Evolutionary conservation across 2,888 invertebrate species (phyloP), one percentile per base, ranked within the genome.

Genomic region (Oxytorus armatus): DNA sequence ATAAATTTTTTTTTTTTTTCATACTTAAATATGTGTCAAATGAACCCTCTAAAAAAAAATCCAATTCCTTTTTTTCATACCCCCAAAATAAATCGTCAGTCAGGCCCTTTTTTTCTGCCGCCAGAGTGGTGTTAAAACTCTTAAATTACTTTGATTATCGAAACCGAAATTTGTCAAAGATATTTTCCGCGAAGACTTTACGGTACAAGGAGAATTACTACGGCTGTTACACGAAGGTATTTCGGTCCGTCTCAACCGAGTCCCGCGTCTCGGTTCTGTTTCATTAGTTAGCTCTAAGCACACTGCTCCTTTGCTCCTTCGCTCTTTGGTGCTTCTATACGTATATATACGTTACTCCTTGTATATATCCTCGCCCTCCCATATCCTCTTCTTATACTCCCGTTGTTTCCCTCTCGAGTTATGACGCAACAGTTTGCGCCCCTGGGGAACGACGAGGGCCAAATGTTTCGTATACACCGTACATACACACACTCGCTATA

Each of bases 381-480:
- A n/a, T 23, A 47, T 49, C 36, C 57, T 69, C 75, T 65, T 55
- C 65, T 59, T 25, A 47, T 53, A n/a, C n/a, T n/a, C 73, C 82
- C 79, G 82, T 75, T 80, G 83, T 75, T n/a, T 79, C 81, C 83
- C 84, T 85, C 84, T 79, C 73, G 85, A 85, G 84, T 87, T 88
- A 89, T 88, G 88, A 88, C 87, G 90, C 90, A 90, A 91, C 90
- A 90, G 90, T 90, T 90, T 89, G 89, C 84, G 87, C 84, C 84
- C 84, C 79, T 70, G 75, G 79, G 79, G 79, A 76, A 75, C 79
- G 70, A 70, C 75, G 66, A 74, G 79, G 68, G 44, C 75, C 66
- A 76, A 79, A 79, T 79, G 79, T 73, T 73, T 73, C 73, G 33
- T 33, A 51, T 73, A 68, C 53, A 59, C 18, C 7, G 25, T 57